Conservation (phyloP, 2,113 vertebrate species). For the Jaculus jaculus region DNA sequence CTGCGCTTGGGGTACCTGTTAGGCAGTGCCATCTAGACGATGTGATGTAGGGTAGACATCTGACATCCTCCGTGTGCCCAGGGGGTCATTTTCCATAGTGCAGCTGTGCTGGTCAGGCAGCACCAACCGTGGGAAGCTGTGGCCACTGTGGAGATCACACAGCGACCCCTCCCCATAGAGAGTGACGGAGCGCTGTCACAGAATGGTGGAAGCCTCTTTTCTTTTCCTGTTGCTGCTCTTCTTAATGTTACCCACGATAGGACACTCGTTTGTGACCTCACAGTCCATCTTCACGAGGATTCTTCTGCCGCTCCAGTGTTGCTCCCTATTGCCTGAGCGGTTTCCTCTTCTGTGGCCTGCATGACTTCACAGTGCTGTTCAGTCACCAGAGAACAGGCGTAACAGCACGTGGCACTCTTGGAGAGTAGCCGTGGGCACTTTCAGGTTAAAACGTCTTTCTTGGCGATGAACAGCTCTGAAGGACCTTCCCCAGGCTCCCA, state of each 20-base stretch:
- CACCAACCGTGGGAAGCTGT: too few species aligned
- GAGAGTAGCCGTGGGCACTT: not conserved
- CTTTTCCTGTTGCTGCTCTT: not conserved
- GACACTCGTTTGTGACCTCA: not conserved
- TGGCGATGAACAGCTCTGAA: not conserved
- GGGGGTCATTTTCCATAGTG: not conserved
- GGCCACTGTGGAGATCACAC: fast-evolving
- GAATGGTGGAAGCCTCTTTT: not conserved
- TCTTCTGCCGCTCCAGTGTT: fast-evolving
- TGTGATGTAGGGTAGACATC: not conserved
- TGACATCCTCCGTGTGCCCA: not conserved
- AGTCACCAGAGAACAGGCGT: not conserved
- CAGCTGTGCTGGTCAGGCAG: not conserved
- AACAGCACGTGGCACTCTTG: not conserved
- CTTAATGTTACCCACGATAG: too few species aligned
- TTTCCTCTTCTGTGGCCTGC: not conserved
- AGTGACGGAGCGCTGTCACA: not conserved
- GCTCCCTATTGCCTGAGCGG: fast-evolving
- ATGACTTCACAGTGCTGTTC: too few species aligned
- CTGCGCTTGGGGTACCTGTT: not conserved
- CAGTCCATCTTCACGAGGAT: not conserved
- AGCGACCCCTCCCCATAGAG: fast-evolving
- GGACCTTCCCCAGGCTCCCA: fast-evolving
- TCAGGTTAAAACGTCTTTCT: not conserved
- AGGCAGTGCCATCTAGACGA: not conserved